phyloP scores from a whole-genome alignment of 2,888 invertebrate species.

The Phyllotreta cruciferae region DNA sequence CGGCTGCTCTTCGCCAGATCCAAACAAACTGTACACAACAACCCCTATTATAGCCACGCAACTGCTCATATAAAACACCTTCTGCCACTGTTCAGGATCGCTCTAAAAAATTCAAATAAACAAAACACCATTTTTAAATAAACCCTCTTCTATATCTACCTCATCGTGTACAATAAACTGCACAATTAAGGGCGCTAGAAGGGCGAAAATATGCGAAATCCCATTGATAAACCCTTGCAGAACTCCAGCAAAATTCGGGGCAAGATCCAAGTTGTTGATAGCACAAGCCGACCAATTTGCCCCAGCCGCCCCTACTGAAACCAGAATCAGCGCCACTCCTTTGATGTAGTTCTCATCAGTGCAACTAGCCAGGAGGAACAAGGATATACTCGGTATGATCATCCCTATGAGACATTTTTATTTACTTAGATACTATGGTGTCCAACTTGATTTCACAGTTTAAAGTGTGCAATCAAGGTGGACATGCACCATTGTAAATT shows the following conservation, averaged over 20 bases:
- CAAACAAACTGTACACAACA: slow-evolving; percentile 71
- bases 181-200: slow-evolving; percentile 77
- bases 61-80: slow-evolving; percentile 75
- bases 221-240: slow-evolving; percentile 85
- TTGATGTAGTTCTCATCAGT: neutral
- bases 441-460: too few relatives aligned
- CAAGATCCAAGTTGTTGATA: slow-evolving; percentile 81
- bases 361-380: neutral
- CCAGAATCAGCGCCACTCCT: neutral
- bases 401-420: slow-evolving; percentile 30
- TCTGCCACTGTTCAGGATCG: slow-evolving; percentile 72
- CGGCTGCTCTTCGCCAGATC: slow-evolving; percentile 68
- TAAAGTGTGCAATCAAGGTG: too few relatives aligned
- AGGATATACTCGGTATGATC: neutral
- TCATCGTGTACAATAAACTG: slow-evolving; percentile 71
- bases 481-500: too few relatives aligned
- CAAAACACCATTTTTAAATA: neutral
- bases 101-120: slow-evolving; percentile 60
- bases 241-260: slow-evolving; percentile 82
- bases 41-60: slow-evolving; percentile 72
- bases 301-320: slow-evolving; percentile 71
- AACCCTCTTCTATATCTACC: slow-evolving; percentile 60
- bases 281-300: slow-evolving; percentile 75
- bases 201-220: slow-evolving; percentile 75
- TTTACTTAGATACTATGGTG: neutral